phyloP scores from a whole-genome alignment of 2,888 invertebrate species.

The Lasioglossum calceatum region DNA sequence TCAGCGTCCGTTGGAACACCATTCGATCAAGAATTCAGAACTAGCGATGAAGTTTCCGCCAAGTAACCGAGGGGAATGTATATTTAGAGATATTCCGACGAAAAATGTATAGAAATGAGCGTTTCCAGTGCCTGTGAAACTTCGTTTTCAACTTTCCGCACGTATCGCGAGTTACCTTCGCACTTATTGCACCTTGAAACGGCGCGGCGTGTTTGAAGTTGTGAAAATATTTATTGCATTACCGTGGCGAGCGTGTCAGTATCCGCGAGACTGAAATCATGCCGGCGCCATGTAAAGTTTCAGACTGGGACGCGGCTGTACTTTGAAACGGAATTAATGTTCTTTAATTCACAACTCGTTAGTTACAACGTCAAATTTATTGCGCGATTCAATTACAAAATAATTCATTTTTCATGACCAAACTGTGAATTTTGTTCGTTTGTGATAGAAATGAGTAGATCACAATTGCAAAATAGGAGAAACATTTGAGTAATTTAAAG shows the following conservation, averaged over 20 bases:
- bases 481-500: too few species aligned
- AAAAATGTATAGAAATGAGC: slow-evolving; percentile 43
- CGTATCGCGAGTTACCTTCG: slow-evolving; percentile 31
- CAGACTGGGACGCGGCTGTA: not conserved
- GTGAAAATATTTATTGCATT: slow-evolving; percentile 50
- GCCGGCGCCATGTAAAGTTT: not conserved
- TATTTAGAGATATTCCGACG: slow-evolving; percentile 42
- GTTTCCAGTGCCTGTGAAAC: slow-evolving; percentile 14
- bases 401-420: not conserved
- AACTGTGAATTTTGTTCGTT: not conserved
- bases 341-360: not conserved
- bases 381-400: not conserved
- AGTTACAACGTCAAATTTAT: not conserved
- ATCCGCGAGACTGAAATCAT: slow-evolving; percentile 3
- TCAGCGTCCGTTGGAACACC: slow-evolving; percentile 36
- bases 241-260: not conserved
- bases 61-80: slow-evolving; percentile 40
- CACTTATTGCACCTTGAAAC: slow-evolving; percentile 44
- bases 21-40: slow-evolving; percentile 61
- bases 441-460: too few species aligned
- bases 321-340: not conserved
- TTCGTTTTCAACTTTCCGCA: slow-evolving; percentile 44
- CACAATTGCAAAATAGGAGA: too few species aligned
- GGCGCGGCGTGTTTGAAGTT: slow-evolving; percentile 21
- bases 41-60: slow-evolving; percentile 32